Evolutionary conservation across 2,113 vertebrate species (phyloP), one percentile per base, ranked within the genome.

Genomic region (Laticauda laticaudata): DNA sequence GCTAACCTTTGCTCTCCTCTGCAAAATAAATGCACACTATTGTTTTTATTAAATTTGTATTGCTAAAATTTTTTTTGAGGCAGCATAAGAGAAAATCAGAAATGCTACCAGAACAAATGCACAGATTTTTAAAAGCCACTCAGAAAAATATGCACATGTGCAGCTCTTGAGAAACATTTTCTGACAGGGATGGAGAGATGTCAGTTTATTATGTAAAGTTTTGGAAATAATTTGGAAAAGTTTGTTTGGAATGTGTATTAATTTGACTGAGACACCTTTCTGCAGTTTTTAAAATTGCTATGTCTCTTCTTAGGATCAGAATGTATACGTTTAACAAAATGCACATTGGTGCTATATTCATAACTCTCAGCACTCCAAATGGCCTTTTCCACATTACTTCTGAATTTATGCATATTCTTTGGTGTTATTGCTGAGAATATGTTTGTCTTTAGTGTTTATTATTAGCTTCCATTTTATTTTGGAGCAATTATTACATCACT

Each of bases 401-500:
- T 75, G n/a, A 34, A 75, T 75, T 75, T 39, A 34, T 81, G 75
- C 75, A 81, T 81, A 81, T 81, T 43, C 75, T 81, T 81, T 24
- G 89, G 15, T 64, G 15, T 24, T 69, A 34, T 51, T 29, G 26
- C 56, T 59, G 39, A 90, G 56, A 51, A 64, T 90, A 92, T 94
- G 93, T 54, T n/a, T 54, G 39, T 86, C 69, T 54, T 89, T 43
- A 92, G 29, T 90, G 7, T 57, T 93, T 89, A 56, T 92, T 75
- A 59, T 26, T 43, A 45, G 43, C n/a, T 93, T 54, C 45, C 34
- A 43, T 81, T 81, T 81, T 81, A 21, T 12, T 14, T 45, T 92
- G n/a, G 54, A 14, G 26, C 87, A 95, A 23, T 53, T 48, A 39
- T 90, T 96, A 2, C n/a, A 11, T 86, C 23, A 91, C 8, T 57